Conservation (phyloP, 2,797 vertebrate genomes). For the Oreochromis mossambicus region DNA sequence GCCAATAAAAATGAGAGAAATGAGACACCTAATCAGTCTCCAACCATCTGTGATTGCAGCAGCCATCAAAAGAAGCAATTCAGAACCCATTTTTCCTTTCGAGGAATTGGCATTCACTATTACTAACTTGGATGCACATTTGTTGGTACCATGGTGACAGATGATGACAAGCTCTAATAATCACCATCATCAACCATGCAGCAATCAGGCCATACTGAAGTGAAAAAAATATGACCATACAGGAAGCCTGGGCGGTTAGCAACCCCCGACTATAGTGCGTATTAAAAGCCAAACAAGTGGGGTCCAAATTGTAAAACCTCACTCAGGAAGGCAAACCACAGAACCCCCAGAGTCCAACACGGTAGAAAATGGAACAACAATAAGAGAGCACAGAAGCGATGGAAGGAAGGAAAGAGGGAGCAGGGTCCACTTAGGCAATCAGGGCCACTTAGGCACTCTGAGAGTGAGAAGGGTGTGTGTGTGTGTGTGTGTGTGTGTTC, state of each 20-base stretch:
- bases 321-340: constrained; percentile 72
- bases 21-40: constrained; percentile 44
- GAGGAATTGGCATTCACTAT: constrained; percentile 2
- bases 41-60: constrained; percentile 41
- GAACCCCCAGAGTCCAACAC: constrained; percentile 67
- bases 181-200: constrained; percentile 61
- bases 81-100: constrained; percentile 17
- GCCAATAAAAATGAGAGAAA: constrained; percentile 10
- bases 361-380: constrained; percentile 69
- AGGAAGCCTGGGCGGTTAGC: constrained; percentile 44
- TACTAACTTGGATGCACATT: constrained; percentile 30
- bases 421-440: constrained; percentile 76
- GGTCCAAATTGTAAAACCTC: constrained; percentile 70
- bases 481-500: constrained; percentile 31
- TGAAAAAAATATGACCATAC: constrained; percentile 8
- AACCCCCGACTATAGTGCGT: constrained; percentile 32
- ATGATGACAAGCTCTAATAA: constrained; percentile 63
- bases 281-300: constrained; percentile 70
- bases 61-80: constrained; percentile 48
- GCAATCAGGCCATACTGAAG: constrained; percentile 64
- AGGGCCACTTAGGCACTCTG: constrained; percentile 75
- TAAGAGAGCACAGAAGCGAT: constrained; percentile 43
- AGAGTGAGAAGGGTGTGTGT: constrained; percentile 46
- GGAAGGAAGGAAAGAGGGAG: constrained; percentile 55
- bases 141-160: constrained; percentile 60